Percentiles rank a stretch among this genome's conserved stretches.
Conservation (phyloP, 2,113 vertebrate genomes). For the Pterocles gutturalis region DNA sequence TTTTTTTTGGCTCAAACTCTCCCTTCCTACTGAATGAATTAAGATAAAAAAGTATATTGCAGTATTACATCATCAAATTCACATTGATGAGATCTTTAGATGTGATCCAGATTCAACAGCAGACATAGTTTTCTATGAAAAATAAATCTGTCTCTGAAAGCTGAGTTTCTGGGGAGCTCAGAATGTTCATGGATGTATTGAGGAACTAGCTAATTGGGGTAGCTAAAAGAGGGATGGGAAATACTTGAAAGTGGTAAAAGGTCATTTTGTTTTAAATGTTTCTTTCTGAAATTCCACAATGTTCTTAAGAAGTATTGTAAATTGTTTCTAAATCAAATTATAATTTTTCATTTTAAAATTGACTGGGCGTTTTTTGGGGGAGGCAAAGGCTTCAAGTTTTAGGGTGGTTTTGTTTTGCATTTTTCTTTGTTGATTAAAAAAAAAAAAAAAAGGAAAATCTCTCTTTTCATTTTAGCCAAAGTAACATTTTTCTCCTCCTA, state of each 20-base stretch:
- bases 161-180: background rate
- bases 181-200: background rate
- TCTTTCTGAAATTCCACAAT: background rate
- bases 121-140: background rate
- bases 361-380: rapidly evolving
- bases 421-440: background rate
- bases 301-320: background rate
- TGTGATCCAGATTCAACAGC: background rate
- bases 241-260: background rate
- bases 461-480: background rate
- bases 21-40: background rate
- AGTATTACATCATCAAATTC: background rate
- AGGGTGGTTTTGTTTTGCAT: background rate
- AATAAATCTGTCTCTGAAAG: background rate
- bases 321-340: background rate
- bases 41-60: background rate
- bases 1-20: background rate
- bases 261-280: background rate
- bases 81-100: background rate
- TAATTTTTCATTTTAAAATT: background rate
- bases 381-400: background rate
- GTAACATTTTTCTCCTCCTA: background rate
- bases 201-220: background rate
- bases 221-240: background rate
- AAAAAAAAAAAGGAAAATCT: background rate